A percentile compares a stretch with the other conserved stretches of the same genome.
Evolutionary conservation across 2,888 invertebrate species (phyloP).

Genomic region (Conchocele bisecta): DNA sequence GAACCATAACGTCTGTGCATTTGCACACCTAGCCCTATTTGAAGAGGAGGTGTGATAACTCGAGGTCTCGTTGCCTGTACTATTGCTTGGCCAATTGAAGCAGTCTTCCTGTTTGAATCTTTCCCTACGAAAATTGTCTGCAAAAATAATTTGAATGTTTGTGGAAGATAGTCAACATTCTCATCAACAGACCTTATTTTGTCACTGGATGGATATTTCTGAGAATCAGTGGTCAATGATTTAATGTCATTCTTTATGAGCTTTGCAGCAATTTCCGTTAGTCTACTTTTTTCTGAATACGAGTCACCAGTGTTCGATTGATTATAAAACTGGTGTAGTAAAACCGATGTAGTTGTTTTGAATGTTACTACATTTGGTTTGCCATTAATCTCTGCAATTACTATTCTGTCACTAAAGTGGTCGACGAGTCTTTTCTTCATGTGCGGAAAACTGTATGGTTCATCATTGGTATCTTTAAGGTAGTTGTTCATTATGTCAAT

Average conservation of each 20-base stretch:
- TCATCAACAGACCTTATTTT: conserved; percentile 1
- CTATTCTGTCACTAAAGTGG: conserved; percentile 47
- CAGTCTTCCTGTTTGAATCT: conserved; percentile 18
- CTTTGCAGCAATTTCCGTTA: conserved; percentile 50
- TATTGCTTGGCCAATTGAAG: conserved; percentile 59
- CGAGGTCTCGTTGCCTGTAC: conserved; percentile 53
- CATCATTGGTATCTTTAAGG: not conserved
- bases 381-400: conserved; percentile 46
- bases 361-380: conserved; percentile 47
- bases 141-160: not conserved
- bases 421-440: conserved; percentile 40
- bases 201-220: conserved; percentile 2
- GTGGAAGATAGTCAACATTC: not conserved
- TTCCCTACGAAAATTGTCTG: not conserved
- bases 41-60: conserved; percentile 45
- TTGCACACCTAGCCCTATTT: conserved; percentile 55
- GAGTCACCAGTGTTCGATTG: conserved; percentile 10
- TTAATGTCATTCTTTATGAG: conserved; percentile 56
- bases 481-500: not conserved
- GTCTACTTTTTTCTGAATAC: conserved; percentile 29
- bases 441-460: conserved; percentile 9
- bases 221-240: not conserved
- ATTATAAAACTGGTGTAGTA: conserved; percentile 37
- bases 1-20: conserved; percentile 49
- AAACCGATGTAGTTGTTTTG: conserved; percentile 27